Conservation (phyloP, 2,113 vertebrate species). For the Tretioscincus oriximinensis region DNA sequence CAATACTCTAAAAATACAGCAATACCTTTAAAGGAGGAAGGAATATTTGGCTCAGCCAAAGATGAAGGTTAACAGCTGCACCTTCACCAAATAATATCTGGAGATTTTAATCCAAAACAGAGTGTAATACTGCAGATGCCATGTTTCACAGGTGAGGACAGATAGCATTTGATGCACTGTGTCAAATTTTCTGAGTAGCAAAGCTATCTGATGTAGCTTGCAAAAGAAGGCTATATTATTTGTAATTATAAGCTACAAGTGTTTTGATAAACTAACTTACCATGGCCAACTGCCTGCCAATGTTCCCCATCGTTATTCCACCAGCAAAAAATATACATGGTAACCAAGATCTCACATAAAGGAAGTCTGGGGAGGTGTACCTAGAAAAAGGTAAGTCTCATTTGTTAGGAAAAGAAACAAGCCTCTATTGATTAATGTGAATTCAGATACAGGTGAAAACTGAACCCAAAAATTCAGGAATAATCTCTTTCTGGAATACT, state of each 20-base stretch:
- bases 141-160: not conserved
- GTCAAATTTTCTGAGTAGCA: not conserved
- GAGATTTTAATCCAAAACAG: not conserved
- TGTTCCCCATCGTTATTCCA: slow-evolving; percentile 97
- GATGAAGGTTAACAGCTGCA: too few species aligned
- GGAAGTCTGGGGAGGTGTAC: slow-evolving; percentile 93
- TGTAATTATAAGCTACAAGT: not conserved
- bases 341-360: slow-evolving; percentile 95
- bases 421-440: not conserved
- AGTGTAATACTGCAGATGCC: not conserved
- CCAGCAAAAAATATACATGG: slow-evolving; percentile 98
- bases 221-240: not conserved
- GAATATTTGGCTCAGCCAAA: too few species aligned
- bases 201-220: not conserved
- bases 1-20: too few species aligned
- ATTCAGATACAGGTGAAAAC: too few species aligned
- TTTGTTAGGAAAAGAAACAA: not conserved
- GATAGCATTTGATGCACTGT: not conserved
- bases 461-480: too few species aligned
- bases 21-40: too few species aligned
- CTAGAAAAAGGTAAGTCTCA: slow-evolving; percentile 65
- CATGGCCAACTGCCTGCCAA: slow-evolving; percentile 92
- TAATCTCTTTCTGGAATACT: too few species aligned
- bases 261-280: slow-evolving; percentile 69
- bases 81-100: not conserved